A percentile compares a stretch with the other conserved stretches of the same genome.
Conservation (phyloP, 2,797 vertebrate species). For the Diplodus puntazzo region DNA sequence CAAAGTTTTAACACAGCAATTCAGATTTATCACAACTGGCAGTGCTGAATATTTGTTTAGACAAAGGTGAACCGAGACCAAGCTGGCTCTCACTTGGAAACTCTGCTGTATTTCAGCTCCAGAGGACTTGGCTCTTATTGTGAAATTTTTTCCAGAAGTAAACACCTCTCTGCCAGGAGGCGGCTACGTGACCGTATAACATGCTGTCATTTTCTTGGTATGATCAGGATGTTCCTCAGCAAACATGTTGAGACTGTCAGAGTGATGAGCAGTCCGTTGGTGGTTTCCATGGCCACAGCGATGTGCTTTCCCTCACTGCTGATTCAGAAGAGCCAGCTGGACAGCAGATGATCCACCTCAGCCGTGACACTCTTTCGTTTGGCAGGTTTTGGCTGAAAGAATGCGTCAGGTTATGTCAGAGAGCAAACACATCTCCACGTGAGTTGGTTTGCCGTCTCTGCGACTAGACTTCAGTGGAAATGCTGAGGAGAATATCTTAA, state of each 20-base stretch:
- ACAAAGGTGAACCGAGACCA: conserved; percentile 28
- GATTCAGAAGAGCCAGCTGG: conserved; percentile 65
- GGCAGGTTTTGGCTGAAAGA: conserved; percentile 31
- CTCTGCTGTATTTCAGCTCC: conserved; percentile 22
- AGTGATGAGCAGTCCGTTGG: conserved; percentile 35
- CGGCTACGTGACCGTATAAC: conserved; percentile 43
- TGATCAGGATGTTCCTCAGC: conserved; percentile 66
- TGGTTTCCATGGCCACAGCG: conserved; percentile 52
- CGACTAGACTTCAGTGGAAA: conserved; percentile 37
- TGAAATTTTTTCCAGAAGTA: conserved; percentile 42
- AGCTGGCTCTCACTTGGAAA: conserved; percentile 12
- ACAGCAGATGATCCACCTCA: conserved; percentile 47
- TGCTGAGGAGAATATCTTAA: conserved; percentile 4
- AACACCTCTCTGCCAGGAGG: conserved; percentile 23
- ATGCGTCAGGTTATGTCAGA: conserved; percentile 35
- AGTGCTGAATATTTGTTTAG: conserved; percentile 45
- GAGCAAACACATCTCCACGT: conserved; percentile 52
- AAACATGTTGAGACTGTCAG: conserved; percentile 41
- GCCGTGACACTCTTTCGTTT: conserved; percentile 39
- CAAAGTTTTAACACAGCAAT: conserved; percentile 46
- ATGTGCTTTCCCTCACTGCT: conserved; percentile 46
- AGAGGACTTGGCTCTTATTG: conserved; percentile 27
- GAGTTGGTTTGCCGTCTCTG: conserved; percentile 47
- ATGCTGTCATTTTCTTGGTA: conserved; percentile 55
- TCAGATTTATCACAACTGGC: conserved; percentile 50